Conservation (phyloP, 2,113 vertebrate species). For the Poecilia latipinna region DNA sequence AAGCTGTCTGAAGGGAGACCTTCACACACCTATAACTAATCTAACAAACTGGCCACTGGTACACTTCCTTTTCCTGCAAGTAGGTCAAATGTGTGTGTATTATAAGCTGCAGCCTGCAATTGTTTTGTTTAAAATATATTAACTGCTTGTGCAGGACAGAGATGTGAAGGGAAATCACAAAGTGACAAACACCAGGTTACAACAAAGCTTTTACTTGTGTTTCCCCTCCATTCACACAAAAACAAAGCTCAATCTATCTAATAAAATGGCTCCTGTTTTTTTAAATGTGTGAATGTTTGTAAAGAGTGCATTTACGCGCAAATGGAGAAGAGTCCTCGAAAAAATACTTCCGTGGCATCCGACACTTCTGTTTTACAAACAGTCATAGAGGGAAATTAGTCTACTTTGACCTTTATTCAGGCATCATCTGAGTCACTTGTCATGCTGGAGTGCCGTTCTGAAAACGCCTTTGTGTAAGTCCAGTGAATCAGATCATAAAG, state of each 20-base stretch:
- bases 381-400: background rate
- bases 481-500: background rate
- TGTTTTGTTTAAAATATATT: background rate
- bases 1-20: background rate
- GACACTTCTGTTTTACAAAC: constrained; percentile 2
- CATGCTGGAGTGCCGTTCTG: background rate
- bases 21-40: background rate
- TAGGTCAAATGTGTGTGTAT: background rate
- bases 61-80: background rate
- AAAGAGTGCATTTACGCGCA: constrained; percentile 2
- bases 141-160: background rate
- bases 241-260: background rate
- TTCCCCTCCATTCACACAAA: background rate
- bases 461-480: background rate
- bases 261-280: background rate
- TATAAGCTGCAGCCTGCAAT: background rate
- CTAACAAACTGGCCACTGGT: background rate
- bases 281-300: background rate
- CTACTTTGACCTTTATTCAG: constrained; percentile 26
- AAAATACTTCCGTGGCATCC: background rate
- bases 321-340: background rate
- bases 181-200: background rate
- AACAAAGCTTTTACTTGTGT: background rate
- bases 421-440: background rate
- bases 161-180: background rate